These are phyloP conservation scores for Dendrocincla fuliginosa DNA, from an alignment of 2,797 vertebrate genomes.

Conservation along the genomic window DNA sequence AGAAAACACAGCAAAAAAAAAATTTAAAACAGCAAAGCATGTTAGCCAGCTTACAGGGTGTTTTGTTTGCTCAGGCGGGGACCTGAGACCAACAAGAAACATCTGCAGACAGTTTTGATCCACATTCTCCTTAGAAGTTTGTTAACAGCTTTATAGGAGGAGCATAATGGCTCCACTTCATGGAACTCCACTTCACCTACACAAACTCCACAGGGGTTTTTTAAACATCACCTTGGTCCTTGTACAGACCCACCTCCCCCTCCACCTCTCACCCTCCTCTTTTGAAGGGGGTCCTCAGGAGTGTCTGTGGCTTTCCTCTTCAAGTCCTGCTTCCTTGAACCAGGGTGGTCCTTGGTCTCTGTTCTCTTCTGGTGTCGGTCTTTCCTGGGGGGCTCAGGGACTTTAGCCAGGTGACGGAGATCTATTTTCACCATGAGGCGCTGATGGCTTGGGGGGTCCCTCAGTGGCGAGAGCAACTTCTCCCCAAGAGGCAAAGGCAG, in stretches of 20 bases:
- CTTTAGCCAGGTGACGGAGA: conserved; percentile 81
- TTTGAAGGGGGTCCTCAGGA: conserved; percentile 73
- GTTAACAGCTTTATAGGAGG: not conserved
- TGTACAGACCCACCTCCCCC: not conserved
- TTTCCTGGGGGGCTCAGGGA: conserved; percentile 75
- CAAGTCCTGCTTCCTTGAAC: conserved; percentile 59
- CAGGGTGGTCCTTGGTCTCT: not conserved
- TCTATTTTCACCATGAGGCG: conserved; percentile 88
- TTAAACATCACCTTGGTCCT: not conserved
- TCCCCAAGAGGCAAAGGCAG: conserved; percentile 54
- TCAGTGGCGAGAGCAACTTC: conserved; percentile 54
- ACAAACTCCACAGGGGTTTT: not conserved
- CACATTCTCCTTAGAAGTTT: not conserved
- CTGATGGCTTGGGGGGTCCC: not conserved
- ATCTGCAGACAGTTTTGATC: not conserved
- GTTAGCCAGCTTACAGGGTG: not conserved
- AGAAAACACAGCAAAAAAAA: not conserved
- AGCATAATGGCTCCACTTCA: not conserved
- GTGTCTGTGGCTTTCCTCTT: conserved; percentile 55
- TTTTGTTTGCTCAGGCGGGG: not conserved
- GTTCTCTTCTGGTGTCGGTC: conserved; percentile 29
- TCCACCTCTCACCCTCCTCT: conserved; percentile 79
- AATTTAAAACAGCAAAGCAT: not conserved
- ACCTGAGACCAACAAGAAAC: not conserved
- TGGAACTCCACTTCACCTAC: not conserved